These are phyloP conservation scores for Neoniphon sammara DNA, from an alignment of 2,797 vertebrate species.

Conservation along the genomic window DNA sequence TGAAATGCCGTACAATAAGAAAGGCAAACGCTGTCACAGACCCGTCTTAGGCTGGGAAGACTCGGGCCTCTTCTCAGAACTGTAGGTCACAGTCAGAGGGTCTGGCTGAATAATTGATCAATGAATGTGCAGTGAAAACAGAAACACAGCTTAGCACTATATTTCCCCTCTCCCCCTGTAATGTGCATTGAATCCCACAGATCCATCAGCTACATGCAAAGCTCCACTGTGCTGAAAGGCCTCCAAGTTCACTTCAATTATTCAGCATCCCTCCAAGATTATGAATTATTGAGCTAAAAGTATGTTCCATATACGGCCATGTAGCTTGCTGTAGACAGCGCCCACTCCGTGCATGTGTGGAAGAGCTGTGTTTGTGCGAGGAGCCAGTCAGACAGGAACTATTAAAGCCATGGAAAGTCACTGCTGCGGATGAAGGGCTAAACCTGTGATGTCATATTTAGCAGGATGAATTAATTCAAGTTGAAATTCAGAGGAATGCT, in stretches of 20 bases:
- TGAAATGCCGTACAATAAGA: conserved; percentile 73
- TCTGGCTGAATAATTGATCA: conserved; percentile 86
- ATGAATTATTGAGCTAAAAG: conserved; percentile 90
- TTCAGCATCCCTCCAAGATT: conserved; percentile 86
- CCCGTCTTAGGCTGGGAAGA: conserved; percentile 61
- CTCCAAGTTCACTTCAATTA: conserved; percentile 90
- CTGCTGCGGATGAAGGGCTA: conserved; percentile 38
- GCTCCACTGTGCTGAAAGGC: conserved; percentile 85
- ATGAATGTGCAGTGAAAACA: conserved; percentile 84
- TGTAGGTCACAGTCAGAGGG: conserved; percentile 83
- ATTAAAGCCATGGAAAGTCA: conserved; percentile 49
- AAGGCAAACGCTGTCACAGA: conserved; percentile 70
- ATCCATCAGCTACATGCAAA: conserved; percentile 87
- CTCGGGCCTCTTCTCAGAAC: conserved; percentile 73
- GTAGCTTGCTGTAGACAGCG: conserved; percentile 73
- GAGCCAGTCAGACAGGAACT: conserved; percentile 54
- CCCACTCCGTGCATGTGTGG: conserved; percentile 68
- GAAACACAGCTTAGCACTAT: conserved; percentile 88
- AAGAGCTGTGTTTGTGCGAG: conserved; percentile 66
- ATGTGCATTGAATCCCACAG: conserved; percentile 84
- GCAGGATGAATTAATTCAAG: conserved; percentile 31
- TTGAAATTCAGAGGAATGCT: conserved; percentile 37
- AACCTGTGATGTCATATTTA: conserved; percentile 36
- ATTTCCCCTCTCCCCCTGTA: conserved; percentile 82
- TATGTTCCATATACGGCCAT: conserved; percentile 85